phyloP scores from a whole-genome alignment of 2,888 invertebrate species.

The Eilema sororculum region DNA sequence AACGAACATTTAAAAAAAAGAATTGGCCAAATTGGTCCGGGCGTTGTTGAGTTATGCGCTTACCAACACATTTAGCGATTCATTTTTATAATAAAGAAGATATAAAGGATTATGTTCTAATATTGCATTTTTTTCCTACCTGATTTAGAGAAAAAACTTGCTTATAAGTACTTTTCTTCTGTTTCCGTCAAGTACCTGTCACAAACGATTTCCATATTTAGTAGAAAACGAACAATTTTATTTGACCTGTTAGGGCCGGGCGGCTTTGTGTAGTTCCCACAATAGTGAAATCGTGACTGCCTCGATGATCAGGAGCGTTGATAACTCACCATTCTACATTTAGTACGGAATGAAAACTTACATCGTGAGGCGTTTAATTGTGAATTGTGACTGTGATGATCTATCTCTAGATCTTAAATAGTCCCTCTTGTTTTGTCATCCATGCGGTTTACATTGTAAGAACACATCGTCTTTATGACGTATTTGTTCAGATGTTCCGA shows the following conservation, averaged over 20 bases:
- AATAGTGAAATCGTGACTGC: conserved; percentile 79
- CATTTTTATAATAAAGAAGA: too few species aligned
- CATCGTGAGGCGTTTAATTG: conserved; percentile 75
- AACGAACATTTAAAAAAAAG: too few species aligned
- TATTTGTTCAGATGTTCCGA: neutral
- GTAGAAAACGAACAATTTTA: conserved; percentile 40
- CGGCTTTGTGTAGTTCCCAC: conserved; percentile 72
- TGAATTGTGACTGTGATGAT: conserved; percentile 70
- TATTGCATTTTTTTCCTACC: too few species aligned
- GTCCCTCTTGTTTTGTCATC: conserved; percentile 37
- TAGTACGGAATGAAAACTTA: conserved; percentile 60
- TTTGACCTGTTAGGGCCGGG: conserved; percentile 56
- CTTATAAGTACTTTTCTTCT: neutral
- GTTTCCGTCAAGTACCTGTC: conserved; percentile 21
- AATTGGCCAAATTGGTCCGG: too few species aligned
- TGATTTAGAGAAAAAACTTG: too few species aligned
- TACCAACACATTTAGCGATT: too few species aligned
- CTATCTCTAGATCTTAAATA: conserved; percentile 57
- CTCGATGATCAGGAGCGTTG: conserved; percentile 71
- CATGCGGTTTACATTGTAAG: conserved; percentile 7
- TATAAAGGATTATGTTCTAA: too few species aligned
- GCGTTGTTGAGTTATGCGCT: too few species aligned
- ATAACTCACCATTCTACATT: conserved; percentile 70
- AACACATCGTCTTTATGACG: conserved; percentile 7
- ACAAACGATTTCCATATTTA: conserved; percentile 34